Base-by-base conservation (phyloP, 2,797 vertebrate genomes). In the Thunnus albacares region DNA sequence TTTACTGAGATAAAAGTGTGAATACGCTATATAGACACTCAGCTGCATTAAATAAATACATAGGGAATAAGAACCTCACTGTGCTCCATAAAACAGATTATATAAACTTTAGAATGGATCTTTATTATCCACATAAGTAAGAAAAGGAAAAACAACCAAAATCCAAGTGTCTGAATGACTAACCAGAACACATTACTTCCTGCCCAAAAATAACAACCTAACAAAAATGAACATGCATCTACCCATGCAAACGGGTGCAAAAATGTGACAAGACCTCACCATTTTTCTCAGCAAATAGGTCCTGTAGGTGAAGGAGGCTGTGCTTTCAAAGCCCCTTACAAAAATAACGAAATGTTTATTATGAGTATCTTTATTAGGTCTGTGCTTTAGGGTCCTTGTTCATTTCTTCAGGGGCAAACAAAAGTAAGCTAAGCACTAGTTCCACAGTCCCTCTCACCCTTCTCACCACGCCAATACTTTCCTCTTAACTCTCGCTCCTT, bases 331-430 rank as follows among this genome's bases (percentile, higher is more conserved):
- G 87, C 87, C 87, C 90, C 66, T 73, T 86, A 77, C 85, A 90
- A 87, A 87, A 88, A 89, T 89, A 89, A 92, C 79, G 80, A 71
- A 76, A 85, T 91, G 94, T 94, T 94, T 90, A 94, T 91, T 86
- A 94, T 90, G 86, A 86, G 81, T 76, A 81, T 93, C 92, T 95
- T 96, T 96, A 96, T 96, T 95, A 95, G 94, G 92, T 90, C 82
- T 95, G 95, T 93, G 94, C 94, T 93, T 95, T 85, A 92, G 93
- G 94, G 94, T 92, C 86, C 77, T 79, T 0, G 60, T 78, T 92
- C 91, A 87, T 91, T 93, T 94, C 94, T 94, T 90, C 81, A 81
- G 94, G 93, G 94, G 91, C 90, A 93, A 94, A 94, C 92, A 92
- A 94, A 93, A 87, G 86, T 87, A 89, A 88, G 83, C 57, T 75